These are phyloP conservation scores for Podotricha telesiphe DNA, from an alignment of 2,888 invertebrate species.

Conservation along the genomic window DNA sequence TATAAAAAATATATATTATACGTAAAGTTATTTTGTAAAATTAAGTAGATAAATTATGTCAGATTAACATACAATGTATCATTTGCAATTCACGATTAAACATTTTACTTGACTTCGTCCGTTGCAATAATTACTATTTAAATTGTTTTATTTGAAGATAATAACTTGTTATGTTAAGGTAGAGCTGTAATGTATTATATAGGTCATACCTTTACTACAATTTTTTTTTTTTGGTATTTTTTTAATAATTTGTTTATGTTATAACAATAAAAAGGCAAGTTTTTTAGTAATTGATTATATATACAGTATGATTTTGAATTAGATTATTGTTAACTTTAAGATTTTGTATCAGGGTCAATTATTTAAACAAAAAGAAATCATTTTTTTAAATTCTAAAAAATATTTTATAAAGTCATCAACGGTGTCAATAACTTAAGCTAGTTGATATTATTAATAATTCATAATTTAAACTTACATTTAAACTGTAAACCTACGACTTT, in stretches of 20 bases:
- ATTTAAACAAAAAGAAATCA: too few relatives aligned
- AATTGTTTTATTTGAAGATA: slow-evolving; percentile 6
- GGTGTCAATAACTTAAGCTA: too few relatives aligned
- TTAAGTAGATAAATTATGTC: not conserved
- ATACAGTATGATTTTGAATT: too few relatives aligned
- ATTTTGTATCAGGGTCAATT: too few relatives aligned
- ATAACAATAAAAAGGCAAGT: too few relatives aligned
- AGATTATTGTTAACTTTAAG: too few relatives aligned
- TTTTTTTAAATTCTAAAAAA: too few relatives aligned
- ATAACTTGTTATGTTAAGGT: not conserved
- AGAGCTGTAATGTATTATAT: not conserved
- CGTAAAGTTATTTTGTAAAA: not conserved
- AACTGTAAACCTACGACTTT: not conserved
- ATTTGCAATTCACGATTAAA: slow-evolving; percentile 2
- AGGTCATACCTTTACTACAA: not conserved
- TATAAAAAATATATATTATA: not conserved
- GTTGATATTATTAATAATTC: too few relatives aligned
- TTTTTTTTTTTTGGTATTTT: not conserved
- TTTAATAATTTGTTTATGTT: not conserved
- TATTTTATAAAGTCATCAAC: too few relatives aligned
- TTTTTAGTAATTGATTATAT: too few relatives aligned
- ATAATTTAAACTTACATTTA: not conserved
- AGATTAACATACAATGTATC: slow-evolving; percentile 13
- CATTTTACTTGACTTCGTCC: not conserved
- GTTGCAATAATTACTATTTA: not conserved